Evolutionary conservation across 2,797 vertebrate genomes (phyloP), one percentile per base, ranked within the genome.

Genomic region (Geotria australis): DNA sequence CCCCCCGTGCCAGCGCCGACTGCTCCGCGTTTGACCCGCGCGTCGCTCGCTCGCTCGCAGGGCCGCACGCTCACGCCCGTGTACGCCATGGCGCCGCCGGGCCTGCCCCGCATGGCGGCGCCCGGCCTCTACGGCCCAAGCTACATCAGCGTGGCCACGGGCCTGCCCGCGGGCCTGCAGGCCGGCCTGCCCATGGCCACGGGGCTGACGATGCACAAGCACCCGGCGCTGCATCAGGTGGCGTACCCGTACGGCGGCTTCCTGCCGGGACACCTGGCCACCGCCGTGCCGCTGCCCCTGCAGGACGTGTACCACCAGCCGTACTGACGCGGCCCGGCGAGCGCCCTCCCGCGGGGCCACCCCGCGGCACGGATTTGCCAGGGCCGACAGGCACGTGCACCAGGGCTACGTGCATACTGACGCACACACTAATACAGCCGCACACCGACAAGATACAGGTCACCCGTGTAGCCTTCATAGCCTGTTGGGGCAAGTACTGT

Each of bases 61-160:
- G 86, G 81, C 48, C 86, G 91, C 63, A 85, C 91, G 4, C 83
- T 98, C 66, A 96, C 89, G 6, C 91, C 91, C 0, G 80, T 98
- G 46, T 98, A 98, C 60, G 81, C 91, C 5, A 81, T 96, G 83
- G 76, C 86, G 60, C 86, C 84, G 47, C 86, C 84, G 47, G 86
- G 78, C 0, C 60, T 98, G 7, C 88, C 77, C 70, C 79, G 91
- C 67, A 84, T 98, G 60, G 85, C 83, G 1, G 60, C 81, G 0
- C 70, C 74, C 0, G 74, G 83, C 57, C 76, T 98, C 65, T 98
- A 98, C 0, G 81, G 85, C 57, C 77, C 79, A 56, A 73, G 85
- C 64, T 98, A 95, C 0, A 65, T 98, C 48, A 89, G 85, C 0
- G 77, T 96, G 0, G 72, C 83, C n/a, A 3, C 51, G 9, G 51